phyloP scores from a whole-genome alignment of 2,888 invertebrate species.

The Brachyptera risi region DNA sequence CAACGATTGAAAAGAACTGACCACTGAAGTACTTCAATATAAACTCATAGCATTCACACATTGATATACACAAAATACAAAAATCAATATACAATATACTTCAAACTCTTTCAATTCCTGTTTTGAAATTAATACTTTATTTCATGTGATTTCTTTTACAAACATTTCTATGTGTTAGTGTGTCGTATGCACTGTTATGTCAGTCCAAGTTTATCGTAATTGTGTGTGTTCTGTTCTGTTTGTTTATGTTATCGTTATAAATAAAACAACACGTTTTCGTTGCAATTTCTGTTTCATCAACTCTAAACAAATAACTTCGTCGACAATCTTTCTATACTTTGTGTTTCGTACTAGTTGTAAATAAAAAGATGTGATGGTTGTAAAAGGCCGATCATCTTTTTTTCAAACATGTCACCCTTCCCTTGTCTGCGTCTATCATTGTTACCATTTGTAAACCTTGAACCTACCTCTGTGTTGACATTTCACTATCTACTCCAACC shows the following conservation, averaged over 20 bases:
- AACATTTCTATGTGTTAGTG: slow-evolving; percentile 29
- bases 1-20: too few relatives aligned
- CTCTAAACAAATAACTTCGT: neutral
- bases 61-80: too few relatives aligned
- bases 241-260: neutral
- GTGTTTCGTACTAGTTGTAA: slow-evolving; percentile 17
- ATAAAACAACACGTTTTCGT: neutral
- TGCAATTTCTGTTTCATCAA: neutral
- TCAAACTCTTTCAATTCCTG: too few relatives aligned
- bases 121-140: too few relatives aligned
- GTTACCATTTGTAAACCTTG: slow-evolving; percentile 50
- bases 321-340: neutral
- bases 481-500: slow-evolving; percentile 31
- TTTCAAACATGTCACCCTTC: slow-evolving; percentile 51
- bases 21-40: too few relatives aligned
- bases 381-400: slow-evolving; percentile 9
- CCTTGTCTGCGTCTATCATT: slow-evolving; percentile 80
- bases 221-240: slow-evolving; percentile 30
- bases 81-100: too few relatives aligned
- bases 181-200: slow-evolving; percentile 33
- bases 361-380: slow-evolving; percentile 4
- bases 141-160: slow-evolving; percentile 13
- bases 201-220: slow-evolving; percentile 30
- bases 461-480: slow-evolving; percentile 43
- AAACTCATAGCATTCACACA: too few relatives aligned